Conservation (phyloP, 2,113 vertebrate species). For the Ciconia stormi region DNA sequence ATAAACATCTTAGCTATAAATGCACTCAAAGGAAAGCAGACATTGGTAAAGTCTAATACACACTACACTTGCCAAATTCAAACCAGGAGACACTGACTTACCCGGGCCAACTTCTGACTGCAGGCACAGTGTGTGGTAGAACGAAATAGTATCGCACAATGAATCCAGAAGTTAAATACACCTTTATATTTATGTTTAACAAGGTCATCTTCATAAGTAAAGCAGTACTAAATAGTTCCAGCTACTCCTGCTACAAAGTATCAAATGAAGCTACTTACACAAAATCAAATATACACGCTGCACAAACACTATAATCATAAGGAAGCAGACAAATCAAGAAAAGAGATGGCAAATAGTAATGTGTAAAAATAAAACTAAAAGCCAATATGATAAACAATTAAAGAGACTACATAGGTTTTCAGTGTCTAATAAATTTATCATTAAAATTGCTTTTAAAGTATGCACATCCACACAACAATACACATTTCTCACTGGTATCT, state of each 20-base stretch:
- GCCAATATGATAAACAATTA: background rate
- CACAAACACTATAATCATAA: background rate
- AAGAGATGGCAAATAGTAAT: background rate
- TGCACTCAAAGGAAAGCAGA: background rate
- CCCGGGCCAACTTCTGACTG: background rate
- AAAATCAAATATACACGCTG: background rate
- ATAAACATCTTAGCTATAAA: background rate
- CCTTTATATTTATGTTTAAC: fast-evolving
- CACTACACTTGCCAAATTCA: background rate
- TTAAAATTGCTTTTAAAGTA: background rate
- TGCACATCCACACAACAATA: background rate
- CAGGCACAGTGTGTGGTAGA: background rate
- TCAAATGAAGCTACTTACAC: background rate
- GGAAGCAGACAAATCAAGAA: background rate
- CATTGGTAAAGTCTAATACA: background rate
- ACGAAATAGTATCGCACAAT: fast-evolving
- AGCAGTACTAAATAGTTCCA: background rate
- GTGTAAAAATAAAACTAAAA: background rate
- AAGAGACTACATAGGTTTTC: background rate
- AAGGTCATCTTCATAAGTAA: background rate
- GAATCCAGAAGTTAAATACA: background rate
- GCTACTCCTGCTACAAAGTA: background rate
- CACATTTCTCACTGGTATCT: background rate
- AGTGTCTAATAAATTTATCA: background rate
- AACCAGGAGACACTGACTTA: background rate